Base-by-base conservation (phyloP, 2,888 invertebrate species). In the Oscheius sp. region DNA sequence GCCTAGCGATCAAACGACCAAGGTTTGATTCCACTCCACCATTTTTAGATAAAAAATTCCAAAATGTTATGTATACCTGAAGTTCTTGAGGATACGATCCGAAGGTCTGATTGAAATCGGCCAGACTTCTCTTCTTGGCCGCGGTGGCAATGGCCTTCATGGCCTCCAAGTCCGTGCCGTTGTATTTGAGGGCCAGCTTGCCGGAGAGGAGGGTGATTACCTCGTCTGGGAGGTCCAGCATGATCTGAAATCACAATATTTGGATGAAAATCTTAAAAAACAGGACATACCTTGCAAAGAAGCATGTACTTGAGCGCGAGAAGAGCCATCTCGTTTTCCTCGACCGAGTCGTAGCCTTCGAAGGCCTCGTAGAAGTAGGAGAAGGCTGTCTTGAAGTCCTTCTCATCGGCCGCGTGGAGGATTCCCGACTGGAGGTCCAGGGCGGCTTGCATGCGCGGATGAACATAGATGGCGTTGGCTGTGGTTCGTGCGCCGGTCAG, bases 321-420 rank as follows among this genome's bases (percentile, higher is more conserved):
- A 42, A 98, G 91, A 1, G 99, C 98, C 90, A 95, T 96, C 3
- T 93, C 93, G 88, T 93, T 94, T 77, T 96, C 96, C 82, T 90
- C 91, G 3, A 96, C 94, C 83, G 96, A 96, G 90, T 97, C 97
- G 90, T 95, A 97, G 84, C 82, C 84, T 92, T 99, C 99, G 90
- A 98, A 99, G 13, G 97, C 97, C 92, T 99, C 99, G 90, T 98
- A 99, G 90, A 99, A 99, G 90, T 99, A 99, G 73, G 98, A 99
- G 91, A 96, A 99, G 60, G 97, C 98, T 75, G 99, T 99, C 92
- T 99, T 99, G 90, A 99, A 99, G 90, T 99, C 99, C 86, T 95
- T 94, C 90, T 99, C 99, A 90, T 99, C 99, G n/a, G 98, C 98
- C 10, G 99, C 99, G 91, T 99, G 99, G 74, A 99, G 91, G 84